A percentile compares a stretch with the other conserved stretches of the same genome.
Evolutionary conservation across 2,113 vertebrate genomes (phyloP).

Genomic region (Otolemur garnettii): DNA sequence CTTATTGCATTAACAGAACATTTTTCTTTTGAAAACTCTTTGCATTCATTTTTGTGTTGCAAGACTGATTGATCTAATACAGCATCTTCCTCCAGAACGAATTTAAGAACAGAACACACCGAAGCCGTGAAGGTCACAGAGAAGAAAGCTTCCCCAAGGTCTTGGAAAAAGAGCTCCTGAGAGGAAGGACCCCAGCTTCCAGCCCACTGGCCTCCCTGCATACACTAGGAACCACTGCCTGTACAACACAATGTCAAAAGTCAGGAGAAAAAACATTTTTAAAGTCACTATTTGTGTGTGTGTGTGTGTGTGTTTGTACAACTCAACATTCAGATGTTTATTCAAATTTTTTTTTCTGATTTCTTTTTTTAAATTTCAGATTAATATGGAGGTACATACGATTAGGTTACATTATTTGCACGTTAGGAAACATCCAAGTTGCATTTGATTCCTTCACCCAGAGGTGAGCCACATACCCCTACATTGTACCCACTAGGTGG

Average conservation of each 20-base stretch:
- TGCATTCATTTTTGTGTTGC: neutral
- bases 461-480: no score
- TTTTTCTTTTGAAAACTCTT: slow-evolving; percentile 43
- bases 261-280: neutral
- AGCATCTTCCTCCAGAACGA: neutral
- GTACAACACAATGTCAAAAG: neutral
- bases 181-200: neutral
- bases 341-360: neutral
- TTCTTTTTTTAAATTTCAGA: no score
- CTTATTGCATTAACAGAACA: neutral
- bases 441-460: no score
- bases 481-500: no score
- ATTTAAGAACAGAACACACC: neutral
- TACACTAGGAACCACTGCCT: neutral
- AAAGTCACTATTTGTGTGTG: neutral
- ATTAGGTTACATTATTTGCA: no score
- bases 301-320: neutral
- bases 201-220: neutral
- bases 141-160: neutral
- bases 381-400: no score
- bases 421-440: no score
- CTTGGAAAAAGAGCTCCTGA: neutral
- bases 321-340: neutral
- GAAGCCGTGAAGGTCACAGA: neutral
- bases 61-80: neutral